phyloP scores from a whole-genome alignment of 2,113 vertebrate genomes.

The Macrotis lagotis region DNA sequence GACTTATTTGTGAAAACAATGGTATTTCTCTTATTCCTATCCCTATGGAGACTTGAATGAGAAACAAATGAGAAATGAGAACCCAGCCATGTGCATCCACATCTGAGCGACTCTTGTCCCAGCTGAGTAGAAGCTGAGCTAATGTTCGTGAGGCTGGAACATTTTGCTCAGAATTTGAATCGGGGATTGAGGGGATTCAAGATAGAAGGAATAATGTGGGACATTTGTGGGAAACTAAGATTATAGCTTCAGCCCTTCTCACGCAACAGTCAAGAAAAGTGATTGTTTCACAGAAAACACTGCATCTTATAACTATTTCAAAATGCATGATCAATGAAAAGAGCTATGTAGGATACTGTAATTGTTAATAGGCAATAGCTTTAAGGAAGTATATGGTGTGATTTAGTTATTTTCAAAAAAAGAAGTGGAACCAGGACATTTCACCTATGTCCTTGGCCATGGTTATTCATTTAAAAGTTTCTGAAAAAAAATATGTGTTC shows the following conservation, averaged over 20 bases:
- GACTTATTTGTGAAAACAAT: neutral
- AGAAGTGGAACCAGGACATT: neutral
- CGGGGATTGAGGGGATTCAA: constrained; percentile 5
- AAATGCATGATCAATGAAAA: neutral
- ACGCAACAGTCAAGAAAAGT: neutral
- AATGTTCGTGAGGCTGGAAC: neutral
- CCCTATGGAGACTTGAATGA: neutral
- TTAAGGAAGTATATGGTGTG: neutral
- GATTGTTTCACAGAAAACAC: neutral
- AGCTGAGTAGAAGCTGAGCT: neutral
- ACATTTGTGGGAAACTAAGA: neutral
- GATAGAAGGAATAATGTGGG: neutral
- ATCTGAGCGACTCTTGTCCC: neutral
- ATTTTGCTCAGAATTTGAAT: constrained; percentile 3
- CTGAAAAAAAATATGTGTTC: neutral
- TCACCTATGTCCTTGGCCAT: fast-evolving
- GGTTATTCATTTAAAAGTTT: neutral
- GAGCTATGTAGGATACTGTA: neutral
- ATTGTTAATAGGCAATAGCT: neutral
- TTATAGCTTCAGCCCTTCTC: neutral
- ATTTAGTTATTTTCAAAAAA: neutral
- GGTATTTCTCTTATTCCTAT: neutral
- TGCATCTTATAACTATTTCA: neutral
- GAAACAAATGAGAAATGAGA: neutral
- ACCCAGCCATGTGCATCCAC: neutral